A percentile compares a stretch with the other conserved stretches of the same genome.
Evolutionary conservation across 1,140 invertebrate species (phyloP).

Genomic region (Bombus affinis): DNA sequence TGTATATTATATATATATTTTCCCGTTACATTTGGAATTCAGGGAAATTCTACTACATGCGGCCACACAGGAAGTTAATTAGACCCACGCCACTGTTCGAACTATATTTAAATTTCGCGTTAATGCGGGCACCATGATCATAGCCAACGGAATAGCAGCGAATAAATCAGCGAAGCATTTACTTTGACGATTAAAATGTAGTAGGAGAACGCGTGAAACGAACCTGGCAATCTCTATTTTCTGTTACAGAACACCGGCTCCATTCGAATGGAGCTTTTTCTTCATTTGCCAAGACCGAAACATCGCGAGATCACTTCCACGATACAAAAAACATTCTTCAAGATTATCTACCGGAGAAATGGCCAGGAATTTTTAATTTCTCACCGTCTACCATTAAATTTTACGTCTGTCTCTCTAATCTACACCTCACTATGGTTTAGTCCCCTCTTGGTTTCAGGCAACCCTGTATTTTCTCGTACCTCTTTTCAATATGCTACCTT

Average conservation of each 20-base stretch:
- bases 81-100: too few relatives aligned
- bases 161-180: slow-evolving; percentile 25
- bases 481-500: background rate
- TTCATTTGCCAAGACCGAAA: slow-evolving; percentile 18
- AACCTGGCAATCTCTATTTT: slow-evolving; percentile 10
- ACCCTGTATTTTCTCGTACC: too few relatives aligned
- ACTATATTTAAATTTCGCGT: background rate
- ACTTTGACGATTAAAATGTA: slow-evolving; percentile 23
- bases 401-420: slow-evolving; percentile 3
- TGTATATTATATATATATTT: background rate
- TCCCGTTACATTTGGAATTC: background rate
- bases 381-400: slow-evolving; percentile 42
- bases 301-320: slow-evolving; percentile 13
- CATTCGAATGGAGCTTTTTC: background rate
- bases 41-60: background rate
- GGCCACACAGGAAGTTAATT: background rate
- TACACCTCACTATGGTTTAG: too few relatives aligned
- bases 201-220: background rate
- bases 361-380: slow-evolving; percentile 47
- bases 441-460: background rate
- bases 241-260: too few relatives aligned
- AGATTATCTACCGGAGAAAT: slow-evolving; percentile 17
- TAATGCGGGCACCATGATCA: slow-evolving; percentile 15
- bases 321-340: slow-evolving; percentile 32
- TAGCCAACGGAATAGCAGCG: background rate